These are phyloP conservation scores for Microdon myrmicae DNA, from an alignment of 2,888 invertebrate genomes.

Conservation along the genomic window DNA sequence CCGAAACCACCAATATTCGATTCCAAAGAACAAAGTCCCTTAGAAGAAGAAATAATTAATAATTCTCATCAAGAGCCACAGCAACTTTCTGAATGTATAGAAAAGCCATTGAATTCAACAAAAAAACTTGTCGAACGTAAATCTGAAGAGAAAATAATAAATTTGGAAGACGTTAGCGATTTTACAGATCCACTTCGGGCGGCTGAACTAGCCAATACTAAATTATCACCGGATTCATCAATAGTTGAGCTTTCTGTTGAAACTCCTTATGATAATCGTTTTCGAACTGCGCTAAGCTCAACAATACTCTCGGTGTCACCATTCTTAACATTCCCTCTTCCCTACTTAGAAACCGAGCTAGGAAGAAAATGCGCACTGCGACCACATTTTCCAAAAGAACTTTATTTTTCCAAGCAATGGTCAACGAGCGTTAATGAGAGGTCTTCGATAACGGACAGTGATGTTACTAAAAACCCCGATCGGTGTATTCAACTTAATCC, in stretches of 20 bases:
- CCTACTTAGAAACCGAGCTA: constrained; percentile 86
- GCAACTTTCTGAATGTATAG: constrained; percentile 29
- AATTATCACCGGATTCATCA: constrained; percentile 66
- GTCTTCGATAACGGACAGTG: constrained; percentile 51
- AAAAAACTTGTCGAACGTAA: constrained; percentile 58
- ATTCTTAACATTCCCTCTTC: constrained; percentile 83
- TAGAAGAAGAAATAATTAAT: constrained; percentile 45
- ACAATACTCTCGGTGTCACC: constrained; percentile 87
- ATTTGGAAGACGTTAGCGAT: constrained; percentile 69
- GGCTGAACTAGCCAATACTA: constrained; percentile 59
- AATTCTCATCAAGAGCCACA: constrained; percentile 18
- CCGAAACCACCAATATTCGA: constrained; percentile 69
- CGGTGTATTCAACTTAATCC: constrained; percentile 67
- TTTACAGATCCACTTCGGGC: constrained; percentile 85
- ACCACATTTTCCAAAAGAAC: constrained; percentile 76
- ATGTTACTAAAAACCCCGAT: constrained; percentile 45
- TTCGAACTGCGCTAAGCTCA: constrained; percentile 79
- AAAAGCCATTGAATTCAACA: constrained; percentile 5
- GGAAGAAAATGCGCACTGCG: constrained; percentile 81
- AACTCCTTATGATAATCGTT: constrained; percentile 74
- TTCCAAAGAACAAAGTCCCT: constrained; percentile 65
- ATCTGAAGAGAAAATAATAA: constrained; percentile 70
- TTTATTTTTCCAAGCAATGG: constrained; percentile 77
- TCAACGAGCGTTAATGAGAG: constrained; percentile 59
- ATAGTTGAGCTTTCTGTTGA: constrained; percentile 66